These are phyloP conservation scores for Marmota monax DNA, from an alignment of 2,113 vertebrate genomes.

Conservation along the genomic window DNA sequence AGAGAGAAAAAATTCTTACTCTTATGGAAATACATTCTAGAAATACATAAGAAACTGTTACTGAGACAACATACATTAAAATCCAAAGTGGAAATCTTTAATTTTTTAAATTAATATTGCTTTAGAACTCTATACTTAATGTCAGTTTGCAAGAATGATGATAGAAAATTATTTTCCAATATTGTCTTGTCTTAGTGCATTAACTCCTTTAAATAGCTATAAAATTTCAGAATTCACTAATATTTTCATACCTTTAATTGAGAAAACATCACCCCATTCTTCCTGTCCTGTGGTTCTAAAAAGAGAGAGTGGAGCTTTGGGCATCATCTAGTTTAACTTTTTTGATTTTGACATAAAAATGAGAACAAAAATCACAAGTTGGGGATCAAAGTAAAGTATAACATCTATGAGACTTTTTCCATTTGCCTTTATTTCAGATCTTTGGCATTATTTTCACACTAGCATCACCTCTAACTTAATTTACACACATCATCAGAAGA, in stretches of 20 bases:
- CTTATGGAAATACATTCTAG: neutral
- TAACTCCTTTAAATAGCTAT: conserved; percentile 45
- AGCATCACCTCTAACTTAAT: neutral
- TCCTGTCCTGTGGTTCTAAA: neutral
- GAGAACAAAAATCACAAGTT: conserved; percentile 43
- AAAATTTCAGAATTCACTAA: conserved; percentile 44
- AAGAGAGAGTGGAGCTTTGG: neutral
- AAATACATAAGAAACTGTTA: conserved; percentile 30
- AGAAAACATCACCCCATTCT: neutral
- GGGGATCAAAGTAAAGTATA: neutral
- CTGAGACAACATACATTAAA: conserved; percentile 2
- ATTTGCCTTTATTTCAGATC: neutral
- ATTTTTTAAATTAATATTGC: neutral
- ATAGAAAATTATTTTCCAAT: conserved; percentile 36
- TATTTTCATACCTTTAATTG: neutral
- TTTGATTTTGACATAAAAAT: neutral
- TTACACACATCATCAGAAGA: conserved; percentile 18
- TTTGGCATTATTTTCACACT: conserved; percentile 33
- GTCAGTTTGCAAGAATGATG: neutral
- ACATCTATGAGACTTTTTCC: neutral
- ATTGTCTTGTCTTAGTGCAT: neutral
- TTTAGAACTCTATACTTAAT: neutral
- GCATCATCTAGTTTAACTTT: neutral
- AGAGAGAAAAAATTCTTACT: neutral
- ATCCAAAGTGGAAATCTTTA: neutral